Base-by-base conservation (phyloP, 2,797 vertebrate species). In the Chromis chromis region DNA sequence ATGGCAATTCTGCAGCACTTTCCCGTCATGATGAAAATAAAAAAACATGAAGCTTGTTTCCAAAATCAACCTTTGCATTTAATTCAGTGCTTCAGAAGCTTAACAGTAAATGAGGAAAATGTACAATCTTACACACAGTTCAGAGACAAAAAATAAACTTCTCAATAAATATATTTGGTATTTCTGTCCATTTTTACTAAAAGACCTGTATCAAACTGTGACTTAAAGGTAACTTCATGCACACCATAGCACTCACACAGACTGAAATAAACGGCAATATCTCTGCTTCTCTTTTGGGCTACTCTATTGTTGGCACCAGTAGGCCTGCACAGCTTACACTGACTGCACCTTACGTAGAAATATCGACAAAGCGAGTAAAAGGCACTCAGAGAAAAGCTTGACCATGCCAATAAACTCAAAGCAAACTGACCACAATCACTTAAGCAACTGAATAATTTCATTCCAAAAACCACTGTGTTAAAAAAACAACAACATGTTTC, bases 321-420 rank as follows among this genome's bases (percentile, higher is more conserved):
- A 19, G 33, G 53, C 56, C 63, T 79, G 74, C 31, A 76, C 72
- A 72, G 75, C 55, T 78, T 58, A 82, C 74, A 83, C 24, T 57
- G 72, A 77, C 70, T 72, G 83, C 79, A 80, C 69, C 74, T 71
- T 42, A 89, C 83, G 73, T 59, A 78, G 58, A 78, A 64, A 79
- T 67, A 83, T 4, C 61, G n/a, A 89, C 44, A 71, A 61, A 65
- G 50, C 74, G 62, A 70, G 78, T 74, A 55, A 90, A 92, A 93
- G 90, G 91, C 91, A 91, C 91, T 92, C 79, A 79, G 78, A 86
- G 78, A 90, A 76, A 85, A 82, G 75, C 83, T 63, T 53, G 64
- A 77, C 82, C 76, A 86, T 68, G 63, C 76, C 67, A 58, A 50
- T 62, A 6, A 64, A 85, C 27, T 64, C 36, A 85, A 76, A 86